Conservation (phyloP, 2,888 invertebrate species). For the Hololepta plana region DNA sequence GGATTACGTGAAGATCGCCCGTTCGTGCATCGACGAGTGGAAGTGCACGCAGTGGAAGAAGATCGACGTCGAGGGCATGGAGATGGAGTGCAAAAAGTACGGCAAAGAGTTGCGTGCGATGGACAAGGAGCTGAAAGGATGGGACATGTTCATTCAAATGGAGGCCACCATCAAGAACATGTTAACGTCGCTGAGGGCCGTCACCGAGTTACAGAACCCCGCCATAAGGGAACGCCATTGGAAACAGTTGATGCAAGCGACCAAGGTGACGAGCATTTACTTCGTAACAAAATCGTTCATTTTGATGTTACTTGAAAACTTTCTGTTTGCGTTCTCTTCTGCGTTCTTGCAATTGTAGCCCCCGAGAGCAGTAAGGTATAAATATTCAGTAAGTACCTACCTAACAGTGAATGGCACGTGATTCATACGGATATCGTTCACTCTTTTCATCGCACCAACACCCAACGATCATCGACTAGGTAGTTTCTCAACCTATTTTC, state of each 20-base stretch:
- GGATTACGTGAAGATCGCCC: slow-evolving; percentile 74
- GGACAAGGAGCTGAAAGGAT: slow-evolving; percentile 60
- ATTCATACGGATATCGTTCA: too few relatives aligned
- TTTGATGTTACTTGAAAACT: too few relatives aligned
- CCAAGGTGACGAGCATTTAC: slow-evolving; percentile 39
- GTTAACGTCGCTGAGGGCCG: slow-evolving; percentile 80
- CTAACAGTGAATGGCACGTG: too few relatives aligned
- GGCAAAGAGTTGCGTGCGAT: slow-evolving; percentile 65
- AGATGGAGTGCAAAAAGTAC: slow-evolving; percentile 85
- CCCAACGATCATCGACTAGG: too few relatives aligned
- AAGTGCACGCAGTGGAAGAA: slow-evolving; percentile 86
- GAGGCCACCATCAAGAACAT: slow-evolving; percentile 79
- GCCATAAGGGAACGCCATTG: slow-evolving; percentile 88
- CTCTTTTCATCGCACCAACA: too few relatives aligned
- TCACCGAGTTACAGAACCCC: slow-evolving; percentile 87
- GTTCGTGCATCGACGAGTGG: slow-evolving; percentile 77
- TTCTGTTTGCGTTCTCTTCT: too few relatives aligned
- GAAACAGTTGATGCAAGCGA: slow-evolving; percentile 84
- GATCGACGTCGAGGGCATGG: slow-evolving; percentile 88
- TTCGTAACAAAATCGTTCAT: slow-evolving; percentile 5
- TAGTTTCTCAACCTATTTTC: too few relatives aligned
- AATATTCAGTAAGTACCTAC: too few relatives aligned
- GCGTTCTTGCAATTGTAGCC: too few relatives aligned
- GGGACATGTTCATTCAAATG: slow-evolving; percentile 64
- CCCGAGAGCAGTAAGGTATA: too few relatives aligned